Base-by-base conservation (phyloP, 2,888 invertebrate genomes). In the Drosophila multiciliata region DNA sequence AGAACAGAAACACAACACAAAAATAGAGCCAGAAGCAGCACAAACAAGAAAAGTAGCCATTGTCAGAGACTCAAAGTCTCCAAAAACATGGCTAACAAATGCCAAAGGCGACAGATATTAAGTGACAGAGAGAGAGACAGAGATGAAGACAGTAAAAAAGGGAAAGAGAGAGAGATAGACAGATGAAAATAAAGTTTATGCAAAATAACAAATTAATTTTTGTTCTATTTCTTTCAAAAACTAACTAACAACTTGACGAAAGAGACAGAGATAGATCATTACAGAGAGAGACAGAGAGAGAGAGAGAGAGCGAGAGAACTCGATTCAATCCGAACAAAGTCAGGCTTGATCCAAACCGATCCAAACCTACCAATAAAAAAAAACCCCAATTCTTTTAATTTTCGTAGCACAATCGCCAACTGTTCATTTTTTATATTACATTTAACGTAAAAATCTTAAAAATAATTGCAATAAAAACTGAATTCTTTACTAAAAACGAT, bases 41-140 rank as follows among this genome's bases (percentile, higher is more conserved):
- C 29, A 32, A 53, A n/a, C 12, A 58, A 53, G 49, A 62, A 26
- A 35, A 40, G 58, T 8, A 42, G 45, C 64, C 60, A 60, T 80
- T 83, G 71, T 73, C 67, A 73, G 70, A 61, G 53, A 78, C 65
- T 38, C 38, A 26, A 29, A 33, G 38, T 40, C 48, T 60, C 54
- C 42, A 64, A 67, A 66, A 68, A 73, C 50, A 60, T 33, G 35
- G 69, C 36, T 57, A 52, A 71, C 49, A 60, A 54, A 15, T 2
- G 42, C 11, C 7, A 12, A 45, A 45, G 20, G 45, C 15, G 15
- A 3, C 15, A 45, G 23, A 71, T 68, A 60, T 26, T 26, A 49
- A 23, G 17, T 7, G n/a, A 12, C 12, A 40, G 3, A 29, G 1
- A 20, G 23, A 23, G 7, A 23, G 35, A 53, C 12, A 26, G 2